phyloP scores from a whole-genome alignment of 1,140 invertebrate species.

The Drosophila azteca region DNA sequence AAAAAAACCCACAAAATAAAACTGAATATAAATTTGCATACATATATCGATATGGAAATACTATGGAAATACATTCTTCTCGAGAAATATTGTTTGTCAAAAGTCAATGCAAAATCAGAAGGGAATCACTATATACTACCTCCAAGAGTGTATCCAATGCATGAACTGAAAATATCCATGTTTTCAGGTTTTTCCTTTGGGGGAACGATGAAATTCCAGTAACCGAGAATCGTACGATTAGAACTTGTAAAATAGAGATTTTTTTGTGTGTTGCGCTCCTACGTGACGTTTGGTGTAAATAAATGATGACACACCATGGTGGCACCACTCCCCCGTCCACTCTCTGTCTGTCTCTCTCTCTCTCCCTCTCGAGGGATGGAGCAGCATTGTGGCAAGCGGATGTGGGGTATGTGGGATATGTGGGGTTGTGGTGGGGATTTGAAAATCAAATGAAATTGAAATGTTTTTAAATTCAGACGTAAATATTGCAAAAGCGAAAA shows the following conservation, averaged over 20 bases:
- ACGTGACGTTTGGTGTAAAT: constrained; percentile 53
- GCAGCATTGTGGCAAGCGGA: neutral
- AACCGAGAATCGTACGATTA: constrained; percentile 1
- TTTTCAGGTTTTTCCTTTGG: neutral
- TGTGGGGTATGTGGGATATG: constrained; percentile 7
- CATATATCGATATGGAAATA: no score
- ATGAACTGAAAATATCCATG: no score
- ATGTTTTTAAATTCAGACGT: constrained; percentile 43
- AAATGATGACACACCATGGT: constrained; percentile 32
- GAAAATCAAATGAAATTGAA: constrained; percentile 53
- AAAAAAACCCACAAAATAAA: no score
- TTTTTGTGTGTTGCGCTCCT: constrained; percentile 29
- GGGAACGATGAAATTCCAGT: constrained; percentile 10
- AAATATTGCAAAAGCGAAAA: constrained; percentile 19
- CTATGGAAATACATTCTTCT: no score
- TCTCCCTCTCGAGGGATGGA: no score
- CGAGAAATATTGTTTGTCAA: no score
- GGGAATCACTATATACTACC: no score
- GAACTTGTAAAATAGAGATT: constrained; percentile 36
- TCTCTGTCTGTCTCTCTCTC: no score
- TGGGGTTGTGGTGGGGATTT: constrained; percentile 34
- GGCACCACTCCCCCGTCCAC: no score
- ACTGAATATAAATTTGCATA: no score
- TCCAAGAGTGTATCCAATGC: no score
- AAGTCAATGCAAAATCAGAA: no score